Percentiles rank a stretch among this genome's conserved stretches.
Evolutionary conservation across 2,888 invertebrate genomes (phyloP).

Genomic region (Acheta domesticus): DNA sequence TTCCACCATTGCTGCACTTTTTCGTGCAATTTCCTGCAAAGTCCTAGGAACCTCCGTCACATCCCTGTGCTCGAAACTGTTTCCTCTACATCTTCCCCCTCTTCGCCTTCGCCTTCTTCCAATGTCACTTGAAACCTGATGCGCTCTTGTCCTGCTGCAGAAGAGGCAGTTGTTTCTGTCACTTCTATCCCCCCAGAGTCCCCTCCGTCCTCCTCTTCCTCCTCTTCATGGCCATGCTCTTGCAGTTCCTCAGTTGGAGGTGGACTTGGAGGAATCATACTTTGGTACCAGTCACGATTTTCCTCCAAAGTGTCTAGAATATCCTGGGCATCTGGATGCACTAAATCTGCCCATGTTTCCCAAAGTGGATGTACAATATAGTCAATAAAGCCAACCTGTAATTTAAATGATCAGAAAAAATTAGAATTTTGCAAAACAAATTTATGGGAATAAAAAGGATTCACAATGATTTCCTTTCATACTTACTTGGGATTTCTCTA

Average conservation of each 20-base stretch:
- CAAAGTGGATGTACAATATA: conserved; percentile 99
- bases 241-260: conserved; percentile 52
- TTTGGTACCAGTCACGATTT: conserved; percentile 95
- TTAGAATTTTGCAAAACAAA: not conserved
- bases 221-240: conserved; percentile 49
- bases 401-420: not conserved
- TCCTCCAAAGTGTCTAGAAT: conserved; percentile 97
- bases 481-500: conserved; percentile 90
- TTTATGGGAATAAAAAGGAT: not conserved
- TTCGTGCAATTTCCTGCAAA: conserved; percentile 85
- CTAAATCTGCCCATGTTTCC: conserved; percentile 99
- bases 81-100: conserved; percentile 51
- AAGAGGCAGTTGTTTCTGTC: not conserved
- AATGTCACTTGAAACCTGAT: conserved; percentile 74
- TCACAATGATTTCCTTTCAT: no score
- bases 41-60: conserved; percentile 90
- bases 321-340: conserved; percentile 97
- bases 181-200: conserved; percentile 56
- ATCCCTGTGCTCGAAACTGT: conserved; percentile 60
- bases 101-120: conserved; percentile 74
- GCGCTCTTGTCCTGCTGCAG: conserved; percentile 37
- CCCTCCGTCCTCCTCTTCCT: conserved; percentile 27
- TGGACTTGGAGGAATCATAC: conserved; percentile 92
- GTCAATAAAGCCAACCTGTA: conserved; percentile 94
- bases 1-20: conserved; percentile 87